Evolutionary conservation across 2,797 vertebrate species (phyloP).

Genomic region (Pachyuromys duprasi): DNA sequence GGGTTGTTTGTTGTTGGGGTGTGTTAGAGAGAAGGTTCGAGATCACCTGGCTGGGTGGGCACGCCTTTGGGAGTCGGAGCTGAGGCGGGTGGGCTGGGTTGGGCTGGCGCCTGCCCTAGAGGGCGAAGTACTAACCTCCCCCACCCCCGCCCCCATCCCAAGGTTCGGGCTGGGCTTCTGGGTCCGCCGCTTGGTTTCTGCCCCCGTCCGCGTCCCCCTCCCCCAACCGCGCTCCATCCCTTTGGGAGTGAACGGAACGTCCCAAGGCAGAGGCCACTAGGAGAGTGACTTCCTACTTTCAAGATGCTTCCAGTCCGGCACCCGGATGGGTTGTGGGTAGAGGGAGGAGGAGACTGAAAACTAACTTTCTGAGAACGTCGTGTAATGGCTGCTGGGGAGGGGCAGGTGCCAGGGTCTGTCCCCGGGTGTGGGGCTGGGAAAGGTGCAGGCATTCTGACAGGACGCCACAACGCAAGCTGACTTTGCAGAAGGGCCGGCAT

Average conservation of each 20-base stretch:
- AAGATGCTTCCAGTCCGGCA: slow-evolving; percentile 67
- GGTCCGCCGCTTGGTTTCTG: background rate
- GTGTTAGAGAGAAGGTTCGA: slow-evolving; percentile 80
- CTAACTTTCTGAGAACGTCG: slow-evolving; percentile 56
- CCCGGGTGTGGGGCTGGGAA: background rate
- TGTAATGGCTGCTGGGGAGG: slow-evolving; percentile 60
- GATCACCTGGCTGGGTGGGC: slow-evolving; percentile 80
- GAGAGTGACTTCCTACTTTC: slow-evolving; percentile 46
- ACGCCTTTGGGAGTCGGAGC: background rate
- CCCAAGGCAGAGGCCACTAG: background rate
- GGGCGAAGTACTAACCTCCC: background rate
- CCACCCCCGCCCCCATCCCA: background rate
- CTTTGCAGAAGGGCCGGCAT: background rate
- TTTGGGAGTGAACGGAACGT: background rate
- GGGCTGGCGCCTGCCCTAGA: background rate
- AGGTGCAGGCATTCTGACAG: background rate
- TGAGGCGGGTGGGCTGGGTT: background rate
- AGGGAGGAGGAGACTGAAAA: slow-evolving; percentile 23
- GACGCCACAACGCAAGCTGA: background rate
- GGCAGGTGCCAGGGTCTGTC: slow-evolving; percentile 25
- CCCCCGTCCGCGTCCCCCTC: background rate
- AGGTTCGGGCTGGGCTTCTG: background rate
- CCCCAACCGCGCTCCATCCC: background rate
- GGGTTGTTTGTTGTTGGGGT: slow-evolving; percentile 81
- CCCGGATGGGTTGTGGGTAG: slow-evolving; percentile 11